A percentile compares a stretch with the other conserved stretches of the same genome.
Conservation (phyloP, 2,797 vertebrate species). For the Octomys mimax region DNA sequence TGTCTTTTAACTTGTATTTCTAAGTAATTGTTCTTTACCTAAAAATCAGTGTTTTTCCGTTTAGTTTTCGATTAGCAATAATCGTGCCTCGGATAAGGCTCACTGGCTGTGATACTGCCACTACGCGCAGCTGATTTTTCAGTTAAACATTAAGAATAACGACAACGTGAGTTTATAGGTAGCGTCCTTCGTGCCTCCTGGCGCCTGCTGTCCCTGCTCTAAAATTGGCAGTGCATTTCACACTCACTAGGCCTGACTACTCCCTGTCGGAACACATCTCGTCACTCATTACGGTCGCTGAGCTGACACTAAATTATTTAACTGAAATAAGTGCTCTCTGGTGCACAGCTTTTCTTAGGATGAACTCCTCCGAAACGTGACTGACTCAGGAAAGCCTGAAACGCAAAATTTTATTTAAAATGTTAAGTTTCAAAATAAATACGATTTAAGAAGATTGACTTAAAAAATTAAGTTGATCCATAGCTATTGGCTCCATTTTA, state of each 20-base stretch:
- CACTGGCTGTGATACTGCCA: too few species aligned
- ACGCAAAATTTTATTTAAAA: slow-evolving; percentile 40
- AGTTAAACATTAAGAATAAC: slow-evolving; percentile 13
- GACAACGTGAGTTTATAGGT: not conserved
- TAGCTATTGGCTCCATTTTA: not conserved
- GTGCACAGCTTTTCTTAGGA: slow-evolving; percentile 66
- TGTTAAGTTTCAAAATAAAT: slow-evolving; percentile 23
- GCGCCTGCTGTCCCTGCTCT: slow-evolving; percentile 46
- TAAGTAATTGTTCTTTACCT: not conserved
- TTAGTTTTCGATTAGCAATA: not conserved
- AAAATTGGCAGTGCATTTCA: slow-evolving; percentile 71
- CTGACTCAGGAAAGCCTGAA: slow-evolving; percentile 45
- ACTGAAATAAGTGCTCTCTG: slow-evolving; percentile 74
- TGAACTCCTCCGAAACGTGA: slow-evolving; percentile 71
- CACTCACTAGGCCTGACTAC: slow-evolving; percentile 58
- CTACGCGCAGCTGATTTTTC: too few species aligned
- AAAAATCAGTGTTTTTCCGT: slow-evolving; percentile 1
- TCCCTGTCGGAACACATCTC: slow-evolving; percentile 78
- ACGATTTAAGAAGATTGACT: slow-evolving; percentile 15
- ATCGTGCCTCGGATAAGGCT: too few species aligned
- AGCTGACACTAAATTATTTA: slow-evolving; percentile 81
- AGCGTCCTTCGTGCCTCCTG: slow-evolving; percentile 27
- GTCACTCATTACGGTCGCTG: slow-evolving; percentile 65
- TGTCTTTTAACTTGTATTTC: slow-evolving; percentile 2
- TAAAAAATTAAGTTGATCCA: not conserved